Base-by-base conservation (phyloP, 2,888 invertebrate genomes). In the Agrilus mali region DNA sequence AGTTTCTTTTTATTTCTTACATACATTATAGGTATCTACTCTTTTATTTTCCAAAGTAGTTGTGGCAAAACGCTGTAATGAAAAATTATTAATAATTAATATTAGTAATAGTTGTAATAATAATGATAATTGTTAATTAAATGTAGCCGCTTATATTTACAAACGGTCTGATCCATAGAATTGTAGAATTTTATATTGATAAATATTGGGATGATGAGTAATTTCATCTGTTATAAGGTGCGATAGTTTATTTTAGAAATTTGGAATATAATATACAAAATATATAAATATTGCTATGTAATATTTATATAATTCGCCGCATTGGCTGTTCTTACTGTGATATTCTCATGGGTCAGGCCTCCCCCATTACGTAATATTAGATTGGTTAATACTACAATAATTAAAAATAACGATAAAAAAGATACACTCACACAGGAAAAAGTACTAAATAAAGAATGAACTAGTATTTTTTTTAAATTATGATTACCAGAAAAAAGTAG, bases 291-390 rank as follows among this genome's bases (percentile, higher is more conserved):
- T 47, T 50, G 51, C 48, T 51, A 56, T 55, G 55, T 55, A 55
- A 57, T 58, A 59, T 56, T 56, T 57, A 57, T 58, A 59, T 59
- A 55, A 57, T 50, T 27, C 49, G 59, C 58, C 58, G 51, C 53
- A 55, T 49, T 54, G 60, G 57, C 55, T 47, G 50, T 48, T 53
- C 57, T 61, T 60, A 56, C 67, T 67, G 67, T 67, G 67, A 67
- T 67, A 67, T 67, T 67, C 67, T 67, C 53, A 65, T 67, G 65
- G 67, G 64, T 65, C 66, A 66, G 66, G 65, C 65, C 64, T 56
- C 55, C 53, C 53, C 53, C 37, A 27, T 27, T 27, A 27, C 27
- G 27, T 27, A 27, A 27, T 27, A 27, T 27, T 27, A 27, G 46
- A 45, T 48, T 48, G 48, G 46, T 44, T 49, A 51, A 47, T 47